Evolutionary conservation across 2,888 invertebrate genomes (phyloP), one percentile per base, ranked within the genome.

Genomic region (Sericinus montela): DNA sequence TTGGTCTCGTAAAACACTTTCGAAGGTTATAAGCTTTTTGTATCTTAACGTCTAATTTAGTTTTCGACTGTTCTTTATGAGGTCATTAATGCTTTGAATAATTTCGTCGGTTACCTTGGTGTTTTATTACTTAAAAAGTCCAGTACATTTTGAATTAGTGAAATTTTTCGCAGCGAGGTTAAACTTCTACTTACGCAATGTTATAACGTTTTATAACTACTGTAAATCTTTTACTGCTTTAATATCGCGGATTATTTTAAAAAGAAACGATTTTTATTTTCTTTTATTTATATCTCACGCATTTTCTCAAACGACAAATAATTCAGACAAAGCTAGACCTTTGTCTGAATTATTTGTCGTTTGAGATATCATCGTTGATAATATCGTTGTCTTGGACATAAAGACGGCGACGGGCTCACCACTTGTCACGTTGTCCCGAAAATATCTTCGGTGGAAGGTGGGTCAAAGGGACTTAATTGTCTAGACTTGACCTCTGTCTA

Each of bases 1-100:
- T 79, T 79, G 70, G 75, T 76, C 78, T 76, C 77, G 77, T 82
- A 80, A 84, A 85, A 81, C 81, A 83, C 71, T 85, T 82, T 81
- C 65, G 75, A 69, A 75, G 68, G 70, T 79, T 79, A 73, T 73
- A 75, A 77, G 75, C 71, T 80, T 80, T 82, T 81, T 82, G 76
- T 75, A 65, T 74, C 68, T 67, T 77, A 78, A 84, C 80, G 76
- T 77, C 79, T 81, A 84, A 85, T 84, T 85, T 80, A 70, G 79
- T 75, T 79, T 73, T 79, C 67, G 73, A 75, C 65, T 69, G 71
- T 72, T 71, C 70, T 75, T 75, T 77, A 69, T 68, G 76, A 72
- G 75, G 83, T 84, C 81, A 83, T 85, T 84, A 86, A 77, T 67
- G 77, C 56, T 58, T 67, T 60, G 69, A 67, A 70, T 73, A 67